Evolutionary conservation across 2,113 vertebrate species (phyloP).

Genomic region (Zosterops lateralis): DNA sequence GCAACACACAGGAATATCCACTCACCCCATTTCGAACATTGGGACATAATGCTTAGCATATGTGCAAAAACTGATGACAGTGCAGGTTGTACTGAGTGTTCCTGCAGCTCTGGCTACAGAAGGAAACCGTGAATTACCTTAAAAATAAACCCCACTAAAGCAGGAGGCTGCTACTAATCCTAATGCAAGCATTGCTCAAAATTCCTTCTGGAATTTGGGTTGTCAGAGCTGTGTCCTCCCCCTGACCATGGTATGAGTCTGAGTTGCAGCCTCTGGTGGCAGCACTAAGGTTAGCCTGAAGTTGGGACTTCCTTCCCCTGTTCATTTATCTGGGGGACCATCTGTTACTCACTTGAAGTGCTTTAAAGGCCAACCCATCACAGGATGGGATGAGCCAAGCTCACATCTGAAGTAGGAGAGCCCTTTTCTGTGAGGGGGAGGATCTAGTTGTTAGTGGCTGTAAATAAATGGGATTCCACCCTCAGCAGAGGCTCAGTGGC

Average conservation of each 20-base stretch:
- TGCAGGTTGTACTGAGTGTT: background rate
- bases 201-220: background rate
- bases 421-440: background rate
- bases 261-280: background rate
- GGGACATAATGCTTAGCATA: background rate
- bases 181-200: background rate
- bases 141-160: background rate
- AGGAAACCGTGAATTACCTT: background rate
- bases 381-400: background rate
- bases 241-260: fast-evolving
- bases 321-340: background rate
- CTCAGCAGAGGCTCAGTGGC: background rate
- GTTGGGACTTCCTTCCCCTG: background rate
- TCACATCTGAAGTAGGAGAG: background rate
- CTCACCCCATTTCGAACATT: background rate
- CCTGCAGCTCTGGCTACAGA: background rate
- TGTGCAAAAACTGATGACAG: background rate
- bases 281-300: background rate
- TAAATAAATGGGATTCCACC: background rate
- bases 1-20: background rate
- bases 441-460: background rate
- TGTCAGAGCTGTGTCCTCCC: background rate
- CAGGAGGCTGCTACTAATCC: background rate
- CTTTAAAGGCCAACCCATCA: background rate
- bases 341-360: background rate